These are phyloP conservation scores for Anas platyrhynchos DNA, from an alignment of 2,113 vertebrate species.

Conservation along the genomic window DNA sequence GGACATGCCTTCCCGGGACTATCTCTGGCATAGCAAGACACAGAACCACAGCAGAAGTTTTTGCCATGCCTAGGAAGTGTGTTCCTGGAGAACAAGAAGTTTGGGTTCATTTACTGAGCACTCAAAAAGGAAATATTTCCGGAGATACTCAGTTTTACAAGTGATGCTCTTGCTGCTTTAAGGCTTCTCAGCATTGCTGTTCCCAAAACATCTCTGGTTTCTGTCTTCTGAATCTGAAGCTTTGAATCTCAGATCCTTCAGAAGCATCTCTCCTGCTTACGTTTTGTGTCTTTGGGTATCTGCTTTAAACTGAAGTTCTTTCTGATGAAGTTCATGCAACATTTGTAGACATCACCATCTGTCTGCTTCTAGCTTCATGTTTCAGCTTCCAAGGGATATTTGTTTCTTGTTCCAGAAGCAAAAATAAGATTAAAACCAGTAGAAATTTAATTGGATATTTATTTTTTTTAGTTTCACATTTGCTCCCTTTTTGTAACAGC, in stretches of 20 bases:
- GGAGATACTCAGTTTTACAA: not conserved
- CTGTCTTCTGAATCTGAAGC: not conserved
- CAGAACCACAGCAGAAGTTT: not conserved
- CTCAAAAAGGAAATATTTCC: not conserved
- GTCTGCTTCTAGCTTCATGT: not conserved
- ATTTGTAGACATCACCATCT: not conserved
- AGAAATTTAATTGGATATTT: not conserved
- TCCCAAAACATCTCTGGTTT: not conserved
- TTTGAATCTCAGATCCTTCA: not conserved
- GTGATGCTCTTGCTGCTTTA: not conserved
- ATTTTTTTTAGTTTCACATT: not conserved
- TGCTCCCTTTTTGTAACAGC: not conserved
- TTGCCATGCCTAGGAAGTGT: not conserved
- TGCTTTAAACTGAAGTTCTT: not conserved
- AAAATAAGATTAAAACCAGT: not conserved
- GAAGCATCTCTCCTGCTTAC: not conserved
- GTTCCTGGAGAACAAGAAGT: not conserved
- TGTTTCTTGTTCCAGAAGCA: not conserved
- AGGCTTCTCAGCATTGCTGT: not conserved
- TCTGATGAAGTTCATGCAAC: not conserved
- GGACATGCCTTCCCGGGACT: not conserved
- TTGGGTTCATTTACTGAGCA: not conserved
- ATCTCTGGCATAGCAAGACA: accelerated
- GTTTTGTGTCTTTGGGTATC: not conserved
- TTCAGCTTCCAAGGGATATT: not conserved